Base-by-base conservation (phyloP, 2,113 vertebrate genomes). In the Epinephelus fuscoguttatus region DNA sequence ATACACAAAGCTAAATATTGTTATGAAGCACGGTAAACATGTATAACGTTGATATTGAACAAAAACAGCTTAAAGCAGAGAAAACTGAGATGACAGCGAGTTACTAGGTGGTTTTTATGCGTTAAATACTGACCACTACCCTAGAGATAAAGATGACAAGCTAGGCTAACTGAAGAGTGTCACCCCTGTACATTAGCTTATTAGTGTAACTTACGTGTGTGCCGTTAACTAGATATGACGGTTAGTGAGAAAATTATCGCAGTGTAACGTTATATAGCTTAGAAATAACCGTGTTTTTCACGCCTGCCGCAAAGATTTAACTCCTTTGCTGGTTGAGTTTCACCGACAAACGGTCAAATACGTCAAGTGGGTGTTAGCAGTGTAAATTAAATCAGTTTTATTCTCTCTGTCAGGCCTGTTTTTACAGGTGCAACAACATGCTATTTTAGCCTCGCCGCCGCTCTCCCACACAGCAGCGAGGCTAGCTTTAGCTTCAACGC, bases 391-490 rank as follows among this genome's bases (percentile, higher is more conserved):
- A 81, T 63, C 42, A 53, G 21, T 89, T 47, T 57, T 47, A 59
- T 75, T 66, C 37, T 76, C 74, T 56, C 19, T 75, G 88, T 62
- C 67, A 69, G 94, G 93, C 92, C 93, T 93, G 66, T 89, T 88
- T 30, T 92, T 57, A 86, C 90, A 95, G 92, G 92, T 94, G 88
- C 80, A 89, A 82, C 91, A 88, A 91, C 94, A 94, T 94, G 93
- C 90, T 91, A 91, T 90, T 87, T 80, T 88, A 93, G 90, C 92
- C 89, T 75, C 89, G 88, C 91, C 88, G 84, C 87, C 88, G 82
- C 89, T 87, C 84, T 86, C 88, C 85, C 86, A 81, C 88, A 84
- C 86, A 91, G 87, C 84, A 91, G 86, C 90, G 86, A 86, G 86
- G 92, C 90, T 93, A 94, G 93, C 93, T 87, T 88, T 93, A 93